phyloP scores from a whole-genome alignment of 2,888 invertebrate genomes.

The Cephus pygmeus region DNA sequence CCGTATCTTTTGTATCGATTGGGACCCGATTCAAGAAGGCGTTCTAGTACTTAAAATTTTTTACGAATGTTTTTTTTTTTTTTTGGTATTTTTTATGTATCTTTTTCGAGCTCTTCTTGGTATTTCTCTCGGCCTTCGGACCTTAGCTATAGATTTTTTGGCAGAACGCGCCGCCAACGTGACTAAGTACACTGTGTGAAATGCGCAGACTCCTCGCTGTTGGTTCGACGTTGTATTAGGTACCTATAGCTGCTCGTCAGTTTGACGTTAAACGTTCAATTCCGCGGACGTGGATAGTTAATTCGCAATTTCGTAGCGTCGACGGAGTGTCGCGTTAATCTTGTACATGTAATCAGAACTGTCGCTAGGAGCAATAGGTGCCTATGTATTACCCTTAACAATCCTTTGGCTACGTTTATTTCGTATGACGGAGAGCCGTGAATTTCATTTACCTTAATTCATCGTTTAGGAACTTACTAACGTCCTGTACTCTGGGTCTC shows the following conservation, averaged over 20 bases:
- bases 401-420: constrained; percentile 8
- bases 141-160: constrained; percentile 27
- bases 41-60: neutral
- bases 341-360: neutral
- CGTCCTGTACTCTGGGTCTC: neutral
- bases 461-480: neutral
- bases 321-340: constrained; percentile 25
- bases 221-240: neutral
- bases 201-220: constrained; percentile 50
- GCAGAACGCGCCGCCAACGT: constrained; percentile 23
- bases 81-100: neutral
- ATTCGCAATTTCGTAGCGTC: constrained; percentile 38
- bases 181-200: constrained; percentile 35
- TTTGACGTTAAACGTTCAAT: constrained; percentile 57
- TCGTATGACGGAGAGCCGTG: neutral
- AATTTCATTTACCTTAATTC: neutral
- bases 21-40: neutral
- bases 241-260: constrained; percentile 38
- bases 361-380: neutral
- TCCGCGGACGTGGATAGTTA: constrained; percentile 24
- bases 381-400: neutral
- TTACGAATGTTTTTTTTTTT: neutral
- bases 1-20: neutral
- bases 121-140: neutral
- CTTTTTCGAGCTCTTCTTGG: neutral